These are phyloP conservation scores for Hemaris fuciformis DNA, from an alignment of 2,888 invertebrate species.

Conservation along the genomic window DNA sequence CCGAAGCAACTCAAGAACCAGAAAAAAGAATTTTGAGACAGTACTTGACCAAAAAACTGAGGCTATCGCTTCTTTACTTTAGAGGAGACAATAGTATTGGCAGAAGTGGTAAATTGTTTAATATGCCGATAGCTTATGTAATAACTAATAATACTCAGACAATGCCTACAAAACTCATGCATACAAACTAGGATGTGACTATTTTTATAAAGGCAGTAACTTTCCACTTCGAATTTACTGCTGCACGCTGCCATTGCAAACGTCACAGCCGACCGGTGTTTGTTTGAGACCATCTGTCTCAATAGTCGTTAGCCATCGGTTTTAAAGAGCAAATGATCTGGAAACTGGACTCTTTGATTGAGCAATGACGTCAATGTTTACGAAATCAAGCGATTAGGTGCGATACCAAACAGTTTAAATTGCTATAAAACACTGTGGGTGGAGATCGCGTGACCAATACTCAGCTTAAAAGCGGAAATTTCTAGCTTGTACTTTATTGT, in stretches of 20 bases:
- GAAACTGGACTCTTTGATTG: slow-evolving; percentile 32
- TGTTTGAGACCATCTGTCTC: slow-evolving; percentile 39
- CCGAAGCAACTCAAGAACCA: too few relatives aligned
- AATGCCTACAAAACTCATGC: too few relatives aligned
- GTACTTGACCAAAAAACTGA: too few relatives aligned
- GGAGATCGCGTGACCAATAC: background rate
- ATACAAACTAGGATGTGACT: background rate
- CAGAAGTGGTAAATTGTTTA: too few relatives aligned
- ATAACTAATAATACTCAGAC: too few relatives aligned
- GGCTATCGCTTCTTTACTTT: too few relatives aligned
- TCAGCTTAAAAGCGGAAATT: slow-evolving; percentile 11
- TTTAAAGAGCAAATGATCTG: slow-evolving; percentile 32
- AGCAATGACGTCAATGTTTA: slow-evolving; percentile 19
- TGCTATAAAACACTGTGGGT: background rate
- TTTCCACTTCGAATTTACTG: background rate
- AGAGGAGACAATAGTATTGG: too few relatives aligned
- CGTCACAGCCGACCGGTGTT: slow-evolving; percentile 30
- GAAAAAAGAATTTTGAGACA: too few relatives aligned
- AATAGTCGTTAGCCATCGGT: slow-evolving; percentile 31
- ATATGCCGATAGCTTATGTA: too few relatives aligned
- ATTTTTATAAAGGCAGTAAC: background rate
- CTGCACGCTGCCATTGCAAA: slow-evolving; percentile 22
- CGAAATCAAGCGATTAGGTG: slow-evolving; percentile 1
- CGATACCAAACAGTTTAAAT: background rate
- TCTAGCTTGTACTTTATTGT: background rate